These are phyloP conservation scores for Drosophila rellima DNA, from an alignment of 2,888 invertebrate genomes.

Conservation along the genomic window DNA sequence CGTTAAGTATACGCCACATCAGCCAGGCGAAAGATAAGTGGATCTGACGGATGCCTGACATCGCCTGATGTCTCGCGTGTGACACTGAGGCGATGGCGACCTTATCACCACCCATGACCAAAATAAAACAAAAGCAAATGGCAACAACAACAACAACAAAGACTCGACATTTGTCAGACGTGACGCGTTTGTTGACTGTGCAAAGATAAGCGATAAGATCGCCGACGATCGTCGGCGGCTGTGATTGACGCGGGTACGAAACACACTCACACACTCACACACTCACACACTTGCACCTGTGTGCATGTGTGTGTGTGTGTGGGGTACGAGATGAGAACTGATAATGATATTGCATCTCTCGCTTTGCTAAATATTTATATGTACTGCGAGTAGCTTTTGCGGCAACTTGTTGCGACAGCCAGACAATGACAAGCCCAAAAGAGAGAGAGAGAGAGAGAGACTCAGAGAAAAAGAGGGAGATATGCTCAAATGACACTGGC, in stretches of 20 bases:
- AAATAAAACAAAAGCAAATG: constrained; percentile 10
- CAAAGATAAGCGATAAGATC: constrained; percentile 70
- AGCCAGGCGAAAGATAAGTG: constrained; percentile 14
- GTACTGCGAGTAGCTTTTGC: constrained; percentile 32
- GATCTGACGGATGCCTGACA: constrained; percentile 22
- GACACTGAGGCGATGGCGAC: constrained; percentile 52
- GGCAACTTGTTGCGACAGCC: constrained; percentile 28
- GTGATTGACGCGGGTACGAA: constrained; percentile 42
- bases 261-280: constrained; percentile 1
- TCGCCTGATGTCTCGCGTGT: constrained; percentile 54
- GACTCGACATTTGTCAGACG: constrained; percentile 37
- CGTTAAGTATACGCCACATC: constrained; percentile 49
- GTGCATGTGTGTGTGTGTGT: neutral
- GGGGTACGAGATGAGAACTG: constrained; percentile 24
- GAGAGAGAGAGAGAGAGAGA: neutral
- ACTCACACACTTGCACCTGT: neutral
- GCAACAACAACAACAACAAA: neutral
- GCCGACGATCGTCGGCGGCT: constrained; percentile 56
- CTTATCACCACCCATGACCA: constrained; percentile 59
- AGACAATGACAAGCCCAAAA: neutral
- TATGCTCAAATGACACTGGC: neutral
- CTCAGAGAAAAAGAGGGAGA: neutral
- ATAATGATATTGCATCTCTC: constrained; percentile 56
- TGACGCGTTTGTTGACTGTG: constrained; percentile 54
- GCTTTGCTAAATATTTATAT: constrained; percentile 57